Base-by-base conservation (phyloP, 2,797 vertebrate genomes). In the Momotus momota region DNA sequence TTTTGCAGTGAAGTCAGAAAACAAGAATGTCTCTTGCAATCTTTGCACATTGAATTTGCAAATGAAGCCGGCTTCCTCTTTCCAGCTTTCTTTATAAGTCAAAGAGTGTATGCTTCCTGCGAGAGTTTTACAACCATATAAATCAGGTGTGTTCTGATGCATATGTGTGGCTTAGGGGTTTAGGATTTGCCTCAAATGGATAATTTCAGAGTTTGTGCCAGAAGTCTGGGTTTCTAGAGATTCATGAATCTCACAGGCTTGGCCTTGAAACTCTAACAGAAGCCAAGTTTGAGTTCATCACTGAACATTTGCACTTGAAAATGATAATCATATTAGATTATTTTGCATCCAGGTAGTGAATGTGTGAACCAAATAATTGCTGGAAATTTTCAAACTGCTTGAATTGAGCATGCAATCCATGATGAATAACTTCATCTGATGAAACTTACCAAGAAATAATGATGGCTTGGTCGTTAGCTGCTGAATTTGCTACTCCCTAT, bases 51-150 rank as follows among this genome's bases (percentile, higher is more conserved):
- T 80, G 62, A 70, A 86, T 81, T 87, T 95, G 86, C 72, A 78
- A 88, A 78, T 78, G 72, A 86, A 87, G 52, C 2, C 4, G 48
- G 75, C 60, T 90, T 90, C 73, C 71, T 79, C 82, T 91, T 95
- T 54, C 57, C 67, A 75, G 31, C 33, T 85, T 91, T 40, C 65
- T 86, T 86, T 93, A 22, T 62, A 72, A 72, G 51, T 88, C 65
- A 49, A 54, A 86, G 54, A 38, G 13, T 27, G 3, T 55, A 3
- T 69, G 29, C 33, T 70, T 91, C 77, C 85, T 81, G 40, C 40
- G 45, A 6, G 74, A 61, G 48, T 70, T 86, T 79, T 86, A 79
- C 31, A 86, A 1, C 9, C 12, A 8, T 9, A 52, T 55, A 73
- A 81, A 81, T 81, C 51, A 70, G 75, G 33, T 7, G 6, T 87